phyloP scores from a whole-genome alignment of 2,888 invertebrate genomes.

The Eupithecia tripunctaria region DNA sequence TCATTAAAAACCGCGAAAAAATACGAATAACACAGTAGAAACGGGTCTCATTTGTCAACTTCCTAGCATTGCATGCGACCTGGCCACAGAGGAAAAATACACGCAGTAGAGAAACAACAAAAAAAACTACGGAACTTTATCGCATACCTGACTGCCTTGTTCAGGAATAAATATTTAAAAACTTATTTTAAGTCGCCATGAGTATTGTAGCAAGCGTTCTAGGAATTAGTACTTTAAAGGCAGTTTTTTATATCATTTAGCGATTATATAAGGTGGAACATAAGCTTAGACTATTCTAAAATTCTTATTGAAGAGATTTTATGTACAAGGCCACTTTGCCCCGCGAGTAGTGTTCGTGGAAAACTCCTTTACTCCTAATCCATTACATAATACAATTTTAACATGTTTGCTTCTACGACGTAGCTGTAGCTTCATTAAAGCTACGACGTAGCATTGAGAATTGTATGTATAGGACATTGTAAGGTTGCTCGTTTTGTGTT shows the following conservation, averaged over 20 bases:
- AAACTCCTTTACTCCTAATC: neutral
- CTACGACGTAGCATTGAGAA: neutral
- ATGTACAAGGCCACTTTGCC: neutral
- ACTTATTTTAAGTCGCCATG: neutral
- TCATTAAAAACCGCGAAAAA: constrained; percentile 65
- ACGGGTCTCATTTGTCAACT: constrained; percentile 76
- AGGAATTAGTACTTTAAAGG: too few species aligned
- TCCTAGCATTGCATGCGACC: constrained; percentile 65
- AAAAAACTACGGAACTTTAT: neutral
- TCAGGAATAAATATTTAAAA: neutral
- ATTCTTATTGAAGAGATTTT: neutral
- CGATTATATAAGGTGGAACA: too few species aligned
- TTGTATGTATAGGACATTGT: neutral
- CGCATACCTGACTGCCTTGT: neutral
- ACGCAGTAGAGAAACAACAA: constrained; percentile 6
- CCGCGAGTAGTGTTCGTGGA: neutral
- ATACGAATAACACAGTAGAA: constrained; percentile 56
- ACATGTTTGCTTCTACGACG: neutral
- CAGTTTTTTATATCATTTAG: too few species aligned
- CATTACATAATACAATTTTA: neutral
- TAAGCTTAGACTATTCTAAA: neutral
- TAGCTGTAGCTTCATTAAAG: constrained; percentile 1
- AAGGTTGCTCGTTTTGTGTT: too few species aligned
- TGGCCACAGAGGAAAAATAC: constrained; percentile 17
- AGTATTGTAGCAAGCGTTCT: too few species aligned